Base-by-base conservation (phyloP, 1,140 invertebrate species). In the Caenorhabditis brenneri region DNA sequence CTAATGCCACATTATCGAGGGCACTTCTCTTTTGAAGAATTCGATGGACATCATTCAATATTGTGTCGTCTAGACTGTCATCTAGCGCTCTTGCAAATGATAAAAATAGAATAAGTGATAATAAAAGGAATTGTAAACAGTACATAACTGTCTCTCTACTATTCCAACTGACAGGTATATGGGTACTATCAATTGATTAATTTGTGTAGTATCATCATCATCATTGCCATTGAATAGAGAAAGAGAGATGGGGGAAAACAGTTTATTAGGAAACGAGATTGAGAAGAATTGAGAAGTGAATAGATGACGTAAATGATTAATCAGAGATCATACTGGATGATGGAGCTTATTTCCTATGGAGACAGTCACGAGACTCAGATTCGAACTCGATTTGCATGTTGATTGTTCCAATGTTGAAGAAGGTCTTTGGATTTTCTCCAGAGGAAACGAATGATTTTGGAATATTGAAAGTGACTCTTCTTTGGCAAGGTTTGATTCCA, bases 331-430 rank as follows among this genome's bases (percentile, higher is more conserved):
- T 27, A 10, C 36, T 39, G 15, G 39, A 36, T 2, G 19, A 2
- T n/a, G 7, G 51, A n/a, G 0, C 9, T 49, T 49, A 69, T 69
- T 65, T 24, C 24, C 84, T 81, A 51, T 86, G 78, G n/a, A 86
- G 82, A 58, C 85, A 86, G 69, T 86, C 85, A 3, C 85, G 69
- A 0, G 86, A 84, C 65, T 86, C 85, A 9, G 48, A 60, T n/a
- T 83, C 60, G 79, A 86, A 86, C 24, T 79, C 78, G 39, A 82
- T 86, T 49, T 86, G 85, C 85, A 86, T 86, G 80, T 85, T 85
- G 46, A 79, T 78, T 31, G 24, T 42, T 46, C 80, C 85, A 31
- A 85, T 82, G 39, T 84, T 79, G 84, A 85, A 85, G 48, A 42
- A 81, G 16, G 79, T 79, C 36, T 84, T 74, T 33, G 82, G 85